A percentile compares a stretch with the other conserved stretches of the same genome.
Conservation (phyloP, 1,140 invertebrate species). For the Drosophila arizonae region DNA sequence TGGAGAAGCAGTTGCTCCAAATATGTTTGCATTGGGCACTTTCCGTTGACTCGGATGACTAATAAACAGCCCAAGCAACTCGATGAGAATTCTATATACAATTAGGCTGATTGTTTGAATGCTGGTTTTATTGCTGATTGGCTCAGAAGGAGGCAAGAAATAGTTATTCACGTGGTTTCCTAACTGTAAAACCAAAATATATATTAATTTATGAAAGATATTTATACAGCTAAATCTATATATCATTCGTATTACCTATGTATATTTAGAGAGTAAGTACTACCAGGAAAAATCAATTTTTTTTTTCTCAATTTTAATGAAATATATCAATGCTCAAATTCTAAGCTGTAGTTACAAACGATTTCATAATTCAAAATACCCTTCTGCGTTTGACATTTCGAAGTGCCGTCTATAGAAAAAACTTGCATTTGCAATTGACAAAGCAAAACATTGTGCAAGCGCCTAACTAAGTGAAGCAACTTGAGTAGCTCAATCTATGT, state of each 20-base stretch:
- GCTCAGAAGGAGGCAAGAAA: neutral
- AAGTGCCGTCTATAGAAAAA: neutral
- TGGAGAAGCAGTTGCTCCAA: conserved; percentile 6
- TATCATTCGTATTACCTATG: too few relatives aligned
- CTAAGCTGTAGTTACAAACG: neutral
- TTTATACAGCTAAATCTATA: too few relatives aligned
- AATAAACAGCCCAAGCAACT: conserved; percentile 22
- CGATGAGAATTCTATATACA: conserved; percentile 22
- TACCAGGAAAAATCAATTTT: too few relatives aligned
- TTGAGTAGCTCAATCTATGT: conserved; percentile 25
- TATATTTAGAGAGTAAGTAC: too few relatives aligned
- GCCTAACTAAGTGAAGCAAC: conserved; percentile 44
- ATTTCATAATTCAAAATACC: neutral
- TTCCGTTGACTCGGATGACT: conserved; percentile 13
- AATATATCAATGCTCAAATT: too few relatives aligned
- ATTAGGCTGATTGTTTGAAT: conserved; percentile 28
- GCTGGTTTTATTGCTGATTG: conserved; percentile 17
- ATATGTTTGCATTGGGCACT: conserved; percentile 29
- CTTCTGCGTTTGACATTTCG: too few relatives aligned
- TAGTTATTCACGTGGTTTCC: neutral
- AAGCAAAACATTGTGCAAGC: conserved; percentile 18
- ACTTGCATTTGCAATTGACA: conserved; percentile 7
- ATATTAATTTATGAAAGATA: too few relatives aligned
- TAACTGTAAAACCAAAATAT: neutral
- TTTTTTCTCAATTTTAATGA: too few relatives aligned